Conservation (phyloP, 2,113 vertebrate species). For the Pelobates fuscus region DNA sequence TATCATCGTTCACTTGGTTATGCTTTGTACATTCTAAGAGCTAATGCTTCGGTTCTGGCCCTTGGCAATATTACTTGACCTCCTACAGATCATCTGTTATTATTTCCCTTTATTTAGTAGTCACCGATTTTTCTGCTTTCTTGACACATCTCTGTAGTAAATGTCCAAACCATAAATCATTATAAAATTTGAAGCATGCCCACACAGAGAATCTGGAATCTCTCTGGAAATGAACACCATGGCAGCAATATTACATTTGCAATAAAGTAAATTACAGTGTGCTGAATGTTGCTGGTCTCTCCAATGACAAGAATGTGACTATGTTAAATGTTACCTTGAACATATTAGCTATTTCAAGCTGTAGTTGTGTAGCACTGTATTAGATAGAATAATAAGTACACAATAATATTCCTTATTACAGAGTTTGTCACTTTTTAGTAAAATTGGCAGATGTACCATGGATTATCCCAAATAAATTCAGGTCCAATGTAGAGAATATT, state of each 20-base stretch:
- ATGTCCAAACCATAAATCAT: neutral
- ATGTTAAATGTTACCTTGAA: too few species aligned
- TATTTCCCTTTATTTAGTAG: neutral
- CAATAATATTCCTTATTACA: too few species aligned
- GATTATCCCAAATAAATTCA: too few species aligned
- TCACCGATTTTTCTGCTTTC: neutral
- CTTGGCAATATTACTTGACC: neutral
- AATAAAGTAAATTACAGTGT: neutral
- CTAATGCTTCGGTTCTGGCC: too few species aligned
- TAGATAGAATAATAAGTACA: too few species aligned
- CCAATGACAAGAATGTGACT: neutral
- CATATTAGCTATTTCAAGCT: too few species aligned
- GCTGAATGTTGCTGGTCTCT: neutral
- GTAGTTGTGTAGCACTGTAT: too few species aligned
- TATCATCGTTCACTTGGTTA: too few species aligned
- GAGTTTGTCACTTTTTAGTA: too few species aligned
- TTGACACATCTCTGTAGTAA: neutral
- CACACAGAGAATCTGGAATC: neutral
- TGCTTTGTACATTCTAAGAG: too few species aligned
- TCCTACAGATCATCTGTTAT: conserved; percentile 7
- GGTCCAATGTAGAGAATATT: too few species aligned
- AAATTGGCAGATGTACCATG: too few species aligned
- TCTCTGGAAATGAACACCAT: neutral
- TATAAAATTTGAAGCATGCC: neutral
- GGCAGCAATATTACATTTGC: neutral